Percentiles rank a stretch among this genome's conserved stretches.
These are phyloP conservation scores for Bombus pascuorum DNA, from an alignment of 1,140 invertebrate genomes.

Conservation along the genomic window DNA sequence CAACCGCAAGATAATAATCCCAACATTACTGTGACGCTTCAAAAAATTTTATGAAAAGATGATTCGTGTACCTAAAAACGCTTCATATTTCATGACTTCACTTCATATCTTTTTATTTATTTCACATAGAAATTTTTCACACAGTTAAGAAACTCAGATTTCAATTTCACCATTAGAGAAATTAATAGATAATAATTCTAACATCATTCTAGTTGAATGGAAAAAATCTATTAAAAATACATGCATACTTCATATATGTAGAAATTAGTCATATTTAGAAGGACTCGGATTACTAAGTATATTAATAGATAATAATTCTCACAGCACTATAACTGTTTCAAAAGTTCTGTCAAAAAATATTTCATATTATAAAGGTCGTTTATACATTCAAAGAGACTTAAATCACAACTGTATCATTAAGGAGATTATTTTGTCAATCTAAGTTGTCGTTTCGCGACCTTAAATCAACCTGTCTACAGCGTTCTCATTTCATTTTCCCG, in stretches of 20 bases:
- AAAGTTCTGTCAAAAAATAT: background rate
- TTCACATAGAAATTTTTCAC: too few species aligned
- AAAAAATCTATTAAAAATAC: too few species aligned
- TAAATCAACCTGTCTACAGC: conserved; percentile 2
- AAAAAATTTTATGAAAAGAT: background rate
- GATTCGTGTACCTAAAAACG: background rate
- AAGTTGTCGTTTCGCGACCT: background rate
- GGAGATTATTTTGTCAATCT: background rate
- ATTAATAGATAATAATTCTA: too few species aligned
- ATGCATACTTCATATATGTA: background rate
- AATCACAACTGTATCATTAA: background rate
- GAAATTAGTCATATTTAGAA: too few species aligned
- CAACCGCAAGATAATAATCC: background rate
- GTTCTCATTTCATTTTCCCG: conserved; percentile 32
- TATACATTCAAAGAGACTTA: background rate
- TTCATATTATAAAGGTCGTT: background rate
- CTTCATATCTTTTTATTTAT: too few species aligned
- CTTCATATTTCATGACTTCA: background rate
- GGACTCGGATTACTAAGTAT: too few species aligned
- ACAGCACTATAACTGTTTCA: too few species aligned
- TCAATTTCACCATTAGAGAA: too few species aligned
- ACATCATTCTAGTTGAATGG: too few species aligned
- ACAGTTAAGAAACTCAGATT: too few species aligned
- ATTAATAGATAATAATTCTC: background rate
- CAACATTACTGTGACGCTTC: background rate